Evolutionary conservation across 2,888 invertebrate genomes (phyloP).

Genomic region (Pristionchus arcanus): DNA sequence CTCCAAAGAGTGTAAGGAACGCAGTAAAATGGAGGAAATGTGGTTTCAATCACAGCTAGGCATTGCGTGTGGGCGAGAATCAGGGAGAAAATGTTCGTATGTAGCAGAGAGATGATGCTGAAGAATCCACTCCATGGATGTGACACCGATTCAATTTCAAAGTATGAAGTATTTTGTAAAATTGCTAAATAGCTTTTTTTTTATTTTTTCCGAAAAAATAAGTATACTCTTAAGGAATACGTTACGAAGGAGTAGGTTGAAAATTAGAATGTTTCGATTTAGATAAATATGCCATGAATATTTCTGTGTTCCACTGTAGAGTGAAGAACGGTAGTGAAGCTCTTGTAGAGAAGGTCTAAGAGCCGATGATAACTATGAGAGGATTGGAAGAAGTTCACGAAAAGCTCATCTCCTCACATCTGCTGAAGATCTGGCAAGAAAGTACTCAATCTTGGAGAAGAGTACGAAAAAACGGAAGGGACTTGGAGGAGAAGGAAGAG

Average conservation of each 20-base stretch:
- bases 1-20: constrained; percentile 6
- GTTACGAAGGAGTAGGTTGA: no score
- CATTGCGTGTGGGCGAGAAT: background rate
- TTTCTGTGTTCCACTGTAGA: no score
- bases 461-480: constrained; percentile 27
- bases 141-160: background rate
- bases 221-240: no score
- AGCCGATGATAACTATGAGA: no score
- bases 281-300: no score
- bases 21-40: background rate
- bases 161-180: no score
- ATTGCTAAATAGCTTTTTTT: no score
- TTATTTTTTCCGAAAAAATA: no score
- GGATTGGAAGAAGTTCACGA: background rate
- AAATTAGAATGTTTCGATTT: no score
- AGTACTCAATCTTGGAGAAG: constrained; percentile 26
- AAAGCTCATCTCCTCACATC: background rate
- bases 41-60: background rate
- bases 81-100: background rate
- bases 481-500: background rate
- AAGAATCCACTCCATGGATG: background rate
- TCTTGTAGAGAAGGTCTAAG: no score
- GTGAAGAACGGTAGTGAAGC: no score
- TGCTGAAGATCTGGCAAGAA: background rate
- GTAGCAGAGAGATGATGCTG: background rate